Evolutionary conservation across 30 jellyfish, hydroid and myxozoan species (phyloP), one percentile per base, ranked within the genome.

Genomic region (Catostylus mosaicus): DNA sequence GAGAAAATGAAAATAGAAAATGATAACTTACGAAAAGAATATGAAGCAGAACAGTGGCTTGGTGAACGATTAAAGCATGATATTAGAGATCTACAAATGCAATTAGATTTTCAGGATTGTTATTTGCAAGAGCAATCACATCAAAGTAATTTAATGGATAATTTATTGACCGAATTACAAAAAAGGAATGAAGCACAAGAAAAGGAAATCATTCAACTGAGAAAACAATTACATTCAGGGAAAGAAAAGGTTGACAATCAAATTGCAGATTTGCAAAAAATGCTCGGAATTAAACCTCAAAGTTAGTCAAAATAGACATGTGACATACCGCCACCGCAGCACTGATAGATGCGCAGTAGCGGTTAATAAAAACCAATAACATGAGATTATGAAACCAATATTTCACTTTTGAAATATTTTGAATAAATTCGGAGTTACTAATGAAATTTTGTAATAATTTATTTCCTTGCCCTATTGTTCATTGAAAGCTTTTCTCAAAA

Each of bases 41-140:
- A 24, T 3, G 80, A 82, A 34, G 63, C 85, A 27, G 92, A 82
- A 47, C 60, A 56, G 43, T 82, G 92, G 92, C 79, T 82, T 18
- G 60, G 70, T n/a, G 92, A 82, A 56, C 75, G 80, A 38, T 75
- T 82, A 43, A 82, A 70, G 50, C 73, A 82, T 33, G 92, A 82
- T 38, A 31, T 82, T 24, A 60, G 86, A 37, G 92, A 82, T 56
- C 63, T 82, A 30, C 80, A 82, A 37, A 74, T 70, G 61, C 92
- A 82, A 24, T 34, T 82, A 70, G 86, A 74, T 37, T 82, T 82
- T 46, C 85, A 82, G 65, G 92, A 82, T 35, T 82, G 92, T 27
- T 82, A 82, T 61, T 82, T 82, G 54, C 92, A 82, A 70, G 92
- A 82, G 61, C 92, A 82, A 47, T 8, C 80, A 3, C 83, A 82